Evolutionary conservation across 2,113 vertebrate species (phyloP).

Genomic region (Suricata suricatta): DNA sequence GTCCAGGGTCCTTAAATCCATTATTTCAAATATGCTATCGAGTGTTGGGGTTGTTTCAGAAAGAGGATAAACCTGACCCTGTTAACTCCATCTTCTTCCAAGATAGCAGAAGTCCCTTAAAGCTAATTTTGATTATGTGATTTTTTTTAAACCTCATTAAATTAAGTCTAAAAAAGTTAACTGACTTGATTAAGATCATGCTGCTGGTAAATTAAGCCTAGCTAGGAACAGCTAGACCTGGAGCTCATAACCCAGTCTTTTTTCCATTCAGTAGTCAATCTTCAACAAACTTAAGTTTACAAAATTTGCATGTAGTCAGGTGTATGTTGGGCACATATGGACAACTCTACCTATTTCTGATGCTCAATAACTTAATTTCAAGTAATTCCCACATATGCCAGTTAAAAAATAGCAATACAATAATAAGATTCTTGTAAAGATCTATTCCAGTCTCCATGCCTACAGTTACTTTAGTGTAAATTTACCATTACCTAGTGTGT

Average conservation of each 20-base stretch:
- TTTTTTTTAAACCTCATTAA: constrained; percentile 44
- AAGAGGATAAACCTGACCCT: not conserved
- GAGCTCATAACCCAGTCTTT: not conserved
- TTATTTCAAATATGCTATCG: not conserved
- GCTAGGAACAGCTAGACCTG: not conserved
- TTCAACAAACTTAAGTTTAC: not conserved
- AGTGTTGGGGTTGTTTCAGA: not conserved
- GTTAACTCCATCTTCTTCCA: not conserved
- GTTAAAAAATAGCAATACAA: not conserved
- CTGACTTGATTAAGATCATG: not conserved
- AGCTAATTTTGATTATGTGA: constrained; percentile 7
- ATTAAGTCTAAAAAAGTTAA: not conserved
- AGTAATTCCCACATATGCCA: not conserved
- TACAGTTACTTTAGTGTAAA: constrained; percentile 26
- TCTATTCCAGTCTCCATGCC: not conserved
- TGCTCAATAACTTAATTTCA: constrained; percentile 38
- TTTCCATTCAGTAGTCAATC: not conserved
- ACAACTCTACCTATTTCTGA: not conserved
- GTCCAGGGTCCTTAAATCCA: not conserved
- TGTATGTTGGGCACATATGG: not conserved
- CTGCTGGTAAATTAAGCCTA: not conserved
- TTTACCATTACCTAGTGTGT: constrained; percentile 33
- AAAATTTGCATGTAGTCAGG: not conserved
- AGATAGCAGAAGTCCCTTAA: not conserved
- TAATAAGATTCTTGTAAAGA: constrained; percentile 34